Evolutionary conservation across 2,113 vertebrate genomes (phyloP).

Genomic region (Cisticola juncidis): DNA sequence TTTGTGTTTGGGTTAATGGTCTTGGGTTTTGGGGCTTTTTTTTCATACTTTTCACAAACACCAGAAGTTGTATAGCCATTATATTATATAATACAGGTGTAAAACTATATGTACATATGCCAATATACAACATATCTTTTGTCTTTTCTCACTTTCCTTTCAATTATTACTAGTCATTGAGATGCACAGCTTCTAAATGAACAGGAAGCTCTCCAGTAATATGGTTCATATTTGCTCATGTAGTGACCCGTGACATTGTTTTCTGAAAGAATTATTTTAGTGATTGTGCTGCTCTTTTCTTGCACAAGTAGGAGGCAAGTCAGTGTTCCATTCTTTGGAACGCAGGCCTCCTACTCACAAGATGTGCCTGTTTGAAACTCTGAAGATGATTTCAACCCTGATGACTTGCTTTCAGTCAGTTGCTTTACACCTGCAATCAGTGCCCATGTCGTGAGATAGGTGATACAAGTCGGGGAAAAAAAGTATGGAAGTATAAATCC

Average conservation of each 20-base stretch:
- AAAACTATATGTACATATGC: neutral
- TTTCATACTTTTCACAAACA: neutral
- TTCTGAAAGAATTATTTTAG: neutral
- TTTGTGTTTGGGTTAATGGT: neutral
- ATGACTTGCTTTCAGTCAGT: neutral
- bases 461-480: neutral
- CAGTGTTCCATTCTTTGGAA: neutral
- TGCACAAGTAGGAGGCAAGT: neutral
- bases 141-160: neutral
- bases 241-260: neutral
- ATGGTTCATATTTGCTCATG: neutral
- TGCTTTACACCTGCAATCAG: neutral
- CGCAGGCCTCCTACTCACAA: neutral
- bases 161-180: neutral
- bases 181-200: neutral
- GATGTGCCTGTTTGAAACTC: neutral
- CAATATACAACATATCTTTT: neutral
- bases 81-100: neutral
- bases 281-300: neutral
- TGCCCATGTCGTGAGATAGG: neutral
- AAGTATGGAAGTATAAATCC: neutral
- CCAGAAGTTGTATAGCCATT: neutral
- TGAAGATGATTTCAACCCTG: neutral
- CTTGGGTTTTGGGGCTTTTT: rapidly evolving
- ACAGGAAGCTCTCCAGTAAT: neutral